Evolutionary conservation across 2,113 vertebrate genomes (phyloP), one percentile per base, ranked within the genome.

Genomic region (Hypanus sabinus): DNA sequence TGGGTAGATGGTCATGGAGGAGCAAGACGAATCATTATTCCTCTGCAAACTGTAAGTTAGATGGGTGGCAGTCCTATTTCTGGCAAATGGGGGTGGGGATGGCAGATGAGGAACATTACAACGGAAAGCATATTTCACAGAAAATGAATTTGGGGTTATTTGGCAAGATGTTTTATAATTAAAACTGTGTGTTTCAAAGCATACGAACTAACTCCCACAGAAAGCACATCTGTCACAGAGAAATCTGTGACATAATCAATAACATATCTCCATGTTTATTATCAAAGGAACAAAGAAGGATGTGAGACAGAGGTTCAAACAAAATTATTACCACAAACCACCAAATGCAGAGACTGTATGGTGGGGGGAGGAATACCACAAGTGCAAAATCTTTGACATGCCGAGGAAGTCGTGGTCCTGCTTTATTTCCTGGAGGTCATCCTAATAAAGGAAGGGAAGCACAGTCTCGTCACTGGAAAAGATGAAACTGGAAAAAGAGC

Each of bases 221-320:
- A 38, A 68, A 93, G 68, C 91, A 93, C 62, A 65, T 88, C 85
- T 88, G 85, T 88, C 33, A 55, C 20, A 73, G 85, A 46, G 90
- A 71, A 92, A 92, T 46, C 90, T 92, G 65, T 92, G 90, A 38
- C 68, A 93, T 93, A 93, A 93, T 93, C 65, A 93, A 73, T 70
- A 93, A 68, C 91, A 93, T 93, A 73, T 73, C 91, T 73, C 68
- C 68, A 38, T 73, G 91, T 55, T 73, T 93, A 73, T 93, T 73
- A 70, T 93, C 91, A 93, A 93, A 93, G 73, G 68, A 88, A 93
- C 91, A 93, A 27, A 73, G 68, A 71, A 93, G 91, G 91, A 93
- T 93, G 68, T 93, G 68, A 93, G 91, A 73, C 70, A 73, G 91
- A 71, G 91, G 91, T 73, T 93, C 91, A 93, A 93, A 93, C 68